Evolutionary conservation across 2,888 invertebrate species (phyloP).

Genomic region (Caenorhabditis uteleia): DNA sequence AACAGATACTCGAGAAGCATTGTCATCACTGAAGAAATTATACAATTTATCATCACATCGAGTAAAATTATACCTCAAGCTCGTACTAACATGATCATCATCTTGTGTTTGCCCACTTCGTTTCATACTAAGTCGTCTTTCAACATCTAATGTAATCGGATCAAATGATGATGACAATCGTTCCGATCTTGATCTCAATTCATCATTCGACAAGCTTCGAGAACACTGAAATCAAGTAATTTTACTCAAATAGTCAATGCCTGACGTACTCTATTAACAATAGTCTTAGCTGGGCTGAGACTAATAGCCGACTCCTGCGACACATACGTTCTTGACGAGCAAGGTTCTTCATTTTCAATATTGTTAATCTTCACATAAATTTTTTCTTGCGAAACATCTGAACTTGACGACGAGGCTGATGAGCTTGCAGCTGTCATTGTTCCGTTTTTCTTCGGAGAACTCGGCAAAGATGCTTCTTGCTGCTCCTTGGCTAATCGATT

Average conservation of each 20-base stretch:
- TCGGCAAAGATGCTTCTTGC: no score
- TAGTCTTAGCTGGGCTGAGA: no score
- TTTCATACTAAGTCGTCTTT: constrained; percentile 66
- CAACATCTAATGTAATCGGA: constrained; percentile 66
- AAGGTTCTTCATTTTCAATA: constrained; percentile 10
- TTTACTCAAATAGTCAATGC: neutral
- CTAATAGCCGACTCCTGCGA: no score
- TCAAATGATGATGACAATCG: constrained; percentile 50
- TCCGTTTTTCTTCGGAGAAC: neutral
- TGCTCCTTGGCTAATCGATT: no score
- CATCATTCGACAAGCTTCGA: constrained; percentile 31
- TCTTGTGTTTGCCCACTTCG: constrained; percentile 40
- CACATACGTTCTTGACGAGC: constrained; percentile 10
- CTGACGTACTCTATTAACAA: no score
- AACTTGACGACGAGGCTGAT: constrained; percentile 7
- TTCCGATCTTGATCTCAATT: constrained; percentile 17
- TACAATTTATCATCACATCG: neutral
- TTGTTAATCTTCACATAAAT: neutral
- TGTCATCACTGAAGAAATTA: constrained; percentile 30
- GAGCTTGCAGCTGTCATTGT: constrained; percentile 16
- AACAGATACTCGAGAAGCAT: constrained; percentile 21
- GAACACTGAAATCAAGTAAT: neutral
- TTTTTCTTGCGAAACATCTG: constrained; percentile 10
- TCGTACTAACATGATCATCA: constrained; percentile 20
- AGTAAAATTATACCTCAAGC: constrained; percentile 10